Conservation (phyloP, 2,888 invertebrate species). For the Lasiommata megera region DNA sequence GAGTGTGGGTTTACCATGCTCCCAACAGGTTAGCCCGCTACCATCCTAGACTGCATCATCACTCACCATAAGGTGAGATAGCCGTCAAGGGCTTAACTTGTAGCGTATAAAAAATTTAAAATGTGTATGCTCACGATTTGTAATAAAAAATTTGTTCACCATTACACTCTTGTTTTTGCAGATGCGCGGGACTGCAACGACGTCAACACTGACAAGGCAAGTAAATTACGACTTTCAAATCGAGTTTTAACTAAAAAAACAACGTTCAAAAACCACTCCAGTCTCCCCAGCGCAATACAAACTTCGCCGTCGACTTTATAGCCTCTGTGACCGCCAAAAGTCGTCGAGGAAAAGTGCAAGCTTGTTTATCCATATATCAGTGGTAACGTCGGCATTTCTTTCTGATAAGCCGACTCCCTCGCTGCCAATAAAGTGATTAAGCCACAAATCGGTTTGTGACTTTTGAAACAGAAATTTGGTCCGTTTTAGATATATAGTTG, state of each 20-base stretch:
- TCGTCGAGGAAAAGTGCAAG: slow-evolving; percentile 74
- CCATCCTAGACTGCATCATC: too few relatives aligned
- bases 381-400: slow-evolving; percentile 67
- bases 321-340: slow-evolving; percentile 74
- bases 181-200: slow-evolving; percentile 67
- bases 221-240: slow-evolving; percentile 48
- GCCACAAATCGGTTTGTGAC: slow-evolving; percentile 75
- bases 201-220: slow-evolving; percentile 60
- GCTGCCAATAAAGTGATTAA: slow-evolving; percentile 82
- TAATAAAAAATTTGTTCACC: not conserved
- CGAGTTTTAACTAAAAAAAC: slow-evolving; percentile 43
- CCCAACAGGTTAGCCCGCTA: too few relatives aligned
- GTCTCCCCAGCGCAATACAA: slow-evolving; percentile 64
- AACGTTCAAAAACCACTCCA: slow-evolving; percentile 49
- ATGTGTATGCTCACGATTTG: not conserved
- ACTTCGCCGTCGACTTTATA: slow-evolving; percentile 72
- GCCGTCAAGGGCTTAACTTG: too few relatives aligned
- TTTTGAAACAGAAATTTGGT: slow-evolving; percentile 24
- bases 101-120: too few relatives aligned
- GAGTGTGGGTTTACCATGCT: too few relatives aligned
- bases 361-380: slow-evolving; percentile 79
- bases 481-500: slow-evolving; percentile 2
- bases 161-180: slow-evolving; percentile 49
- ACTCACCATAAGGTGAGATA: too few relatives aligned
- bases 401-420: slow-evolving; percentile 74